A percentile compares a stretch with the other conserved stretches of the same genome.
Conservation (phyloP, 2,888 invertebrate genomes). For the Acleris sparsana region DNA sequence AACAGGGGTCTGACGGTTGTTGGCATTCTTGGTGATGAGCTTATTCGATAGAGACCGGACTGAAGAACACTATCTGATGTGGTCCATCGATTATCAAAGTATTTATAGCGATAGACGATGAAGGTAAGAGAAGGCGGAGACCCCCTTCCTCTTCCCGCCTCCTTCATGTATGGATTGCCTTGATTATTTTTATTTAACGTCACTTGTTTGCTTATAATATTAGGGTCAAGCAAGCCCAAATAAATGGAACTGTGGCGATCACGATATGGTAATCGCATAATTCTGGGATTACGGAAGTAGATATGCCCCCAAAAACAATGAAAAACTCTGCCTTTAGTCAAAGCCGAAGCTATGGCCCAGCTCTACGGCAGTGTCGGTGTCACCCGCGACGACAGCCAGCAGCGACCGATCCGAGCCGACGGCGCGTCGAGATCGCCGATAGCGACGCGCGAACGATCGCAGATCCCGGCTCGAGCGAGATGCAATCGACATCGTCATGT, state of each 20-base stretch:
- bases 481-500: slow-evolving; percentile 31
- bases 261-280: too few species aligned
- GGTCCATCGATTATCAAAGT: too few species aligned
- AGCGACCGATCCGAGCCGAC: slow-evolving; percentile 28
- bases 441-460: slow-evolving; percentile 35
- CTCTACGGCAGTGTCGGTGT: slow-evolving; percentile 23
- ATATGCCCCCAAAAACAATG: neutral
- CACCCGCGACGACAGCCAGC: slow-evolving; percentile 30
- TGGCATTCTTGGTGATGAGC: too few species aligned
- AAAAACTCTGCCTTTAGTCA: slow-evolving; percentile 1
- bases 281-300: too few species aligned
- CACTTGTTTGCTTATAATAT: neutral
- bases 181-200: too few species aligned
- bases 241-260: neutral
- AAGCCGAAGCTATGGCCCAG: neutral
- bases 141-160: too few species aligned
- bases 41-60: too few species aligned
- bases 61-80: too few species aligned
- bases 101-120: too few species aligned
- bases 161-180: too few species aligned
- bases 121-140: too few species aligned
- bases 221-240: neutral
- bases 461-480: slow-evolving; percentile 26
- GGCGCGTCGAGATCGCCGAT: slow-evolving; percentile 36
- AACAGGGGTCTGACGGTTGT: too few species aligned